phyloP scores from a whole-genome alignment of 2,113 vertebrate genomes.

The Eublepharis macularius region DNA sequence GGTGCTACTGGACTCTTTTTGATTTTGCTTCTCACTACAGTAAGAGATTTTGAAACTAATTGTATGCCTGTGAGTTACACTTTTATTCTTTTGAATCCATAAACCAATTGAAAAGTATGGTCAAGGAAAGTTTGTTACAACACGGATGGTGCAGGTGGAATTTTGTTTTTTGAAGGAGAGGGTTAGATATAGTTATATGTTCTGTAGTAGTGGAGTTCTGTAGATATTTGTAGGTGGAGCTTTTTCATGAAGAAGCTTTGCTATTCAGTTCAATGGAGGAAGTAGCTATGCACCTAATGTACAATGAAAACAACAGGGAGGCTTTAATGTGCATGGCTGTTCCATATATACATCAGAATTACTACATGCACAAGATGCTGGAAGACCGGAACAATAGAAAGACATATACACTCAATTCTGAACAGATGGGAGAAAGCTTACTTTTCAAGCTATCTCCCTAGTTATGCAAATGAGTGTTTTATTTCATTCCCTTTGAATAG shows the following conservation, averaged over 20 bases:
- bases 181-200: too few relatives aligned
- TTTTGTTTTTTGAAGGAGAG: neutral
- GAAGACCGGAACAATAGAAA: too few relatives aligned
- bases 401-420: neutral
- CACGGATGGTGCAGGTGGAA: neutral
- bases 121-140: neutral
- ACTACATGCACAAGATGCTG: neutral
- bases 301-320: neutral
- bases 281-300: neutral
- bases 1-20: too few relatives aligned
- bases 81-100: neutral
- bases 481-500: neutral
- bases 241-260: neutral
- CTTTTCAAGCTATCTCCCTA: too few relatives aligned
- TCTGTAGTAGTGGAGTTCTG: too few relatives aligned
- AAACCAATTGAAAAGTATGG: neutral
- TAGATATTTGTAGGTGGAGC: neutral
- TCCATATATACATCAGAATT: neutral
- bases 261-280: neutral
- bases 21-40: conserved; percentile 8
- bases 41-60: conserved; percentile 28
- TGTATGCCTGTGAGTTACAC: neutral
- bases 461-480: neutral
- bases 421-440: neutral
- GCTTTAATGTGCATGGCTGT: neutral